Evolutionary conservation across 2,888 invertebrate genomes (phyloP), one percentile per base, ranked within the genome.

Genomic region (Epirrhoe tristata): DNA sequence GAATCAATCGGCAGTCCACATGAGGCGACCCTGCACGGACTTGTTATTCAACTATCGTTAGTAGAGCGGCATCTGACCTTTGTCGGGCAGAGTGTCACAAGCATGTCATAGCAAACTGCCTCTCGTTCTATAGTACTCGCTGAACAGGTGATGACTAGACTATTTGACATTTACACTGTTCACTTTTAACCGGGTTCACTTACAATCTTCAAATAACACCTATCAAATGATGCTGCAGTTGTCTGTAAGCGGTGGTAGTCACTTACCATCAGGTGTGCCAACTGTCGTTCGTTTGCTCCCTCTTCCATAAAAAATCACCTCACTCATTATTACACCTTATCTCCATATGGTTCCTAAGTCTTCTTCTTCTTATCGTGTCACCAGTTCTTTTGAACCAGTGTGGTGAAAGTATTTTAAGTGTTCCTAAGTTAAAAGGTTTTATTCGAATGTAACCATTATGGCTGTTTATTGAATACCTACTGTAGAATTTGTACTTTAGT

Each of bases 41-140:
- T 80, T 81, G 89, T 90, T 85, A 83, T 86, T 83, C 86, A 86
- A 90, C 88, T 81, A 86, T 90, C 87, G 83, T 83, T 76, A 82
- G 78, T 82, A 83, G 77, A 81, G 78, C 78, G 80, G 87, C 85
- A 77, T 68, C 81, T 84, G 87, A 87, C 91, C 91, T 90, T 88
- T 89, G 75, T 48, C 74, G 74, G 55, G 60, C 64, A 62, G 62
- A 66, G 67, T 61, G 34, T 53, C 48, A 52, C 51, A 39, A 43
- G 51, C 58, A 52, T 63, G 51, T 63, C 63, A 63, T 63, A 56
- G 56, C 6, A 12, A 16, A 17, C 17, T 2, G 24, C 39, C 34
- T 43, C 39, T 63, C 76, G 77, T 48, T 10, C 46, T 46, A 46
- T 6, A 8, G 12, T 17, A 6, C 12, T 12, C 48, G 24, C 53